Evolutionary conservation across 2,888 invertebrate species (phyloP).

Genomic region (Drosophila demipolita): DNA sequence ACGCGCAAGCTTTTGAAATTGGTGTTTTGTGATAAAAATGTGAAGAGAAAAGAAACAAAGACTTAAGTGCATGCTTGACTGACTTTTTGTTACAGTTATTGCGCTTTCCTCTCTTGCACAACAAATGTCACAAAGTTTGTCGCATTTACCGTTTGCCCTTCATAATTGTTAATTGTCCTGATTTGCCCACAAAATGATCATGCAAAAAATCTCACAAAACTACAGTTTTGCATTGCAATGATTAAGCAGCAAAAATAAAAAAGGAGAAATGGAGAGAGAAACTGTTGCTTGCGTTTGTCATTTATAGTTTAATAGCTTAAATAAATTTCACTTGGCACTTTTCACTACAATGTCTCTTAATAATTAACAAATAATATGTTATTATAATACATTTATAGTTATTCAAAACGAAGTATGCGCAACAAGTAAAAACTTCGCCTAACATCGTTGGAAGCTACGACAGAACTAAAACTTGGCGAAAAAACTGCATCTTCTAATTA

Average conservation of each 20-base stretch:
- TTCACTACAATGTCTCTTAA: neutral
- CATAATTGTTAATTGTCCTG: neutral
- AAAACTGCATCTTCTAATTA: neutral
- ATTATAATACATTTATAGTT: neutral
- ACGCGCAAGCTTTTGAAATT: neutral
- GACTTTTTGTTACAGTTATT: neutral
- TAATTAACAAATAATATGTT: neutral
- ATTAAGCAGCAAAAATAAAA: neutral
- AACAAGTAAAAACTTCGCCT: neutral
- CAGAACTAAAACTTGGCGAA: neutral
- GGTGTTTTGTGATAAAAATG: neutral
- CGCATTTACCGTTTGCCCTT: neutral
- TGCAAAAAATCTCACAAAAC: neutral
- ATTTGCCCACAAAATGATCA: conserved; percentile 1
- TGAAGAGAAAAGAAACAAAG: neutral
- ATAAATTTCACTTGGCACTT: neutral
- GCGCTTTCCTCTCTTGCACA: neutral
- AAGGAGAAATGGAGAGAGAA: neutral
- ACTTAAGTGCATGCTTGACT: neutral
- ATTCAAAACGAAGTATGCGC: neutral
- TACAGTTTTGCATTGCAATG: neutral
- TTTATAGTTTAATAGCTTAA: neutral
- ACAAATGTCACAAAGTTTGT: neutral
- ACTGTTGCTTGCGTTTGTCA: neutral
- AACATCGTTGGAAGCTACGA: neutral